Evolutionary conservation across 2,888 invertebrate species (phyloP).

Genomic region (Cepaea hortensis): DNA sequence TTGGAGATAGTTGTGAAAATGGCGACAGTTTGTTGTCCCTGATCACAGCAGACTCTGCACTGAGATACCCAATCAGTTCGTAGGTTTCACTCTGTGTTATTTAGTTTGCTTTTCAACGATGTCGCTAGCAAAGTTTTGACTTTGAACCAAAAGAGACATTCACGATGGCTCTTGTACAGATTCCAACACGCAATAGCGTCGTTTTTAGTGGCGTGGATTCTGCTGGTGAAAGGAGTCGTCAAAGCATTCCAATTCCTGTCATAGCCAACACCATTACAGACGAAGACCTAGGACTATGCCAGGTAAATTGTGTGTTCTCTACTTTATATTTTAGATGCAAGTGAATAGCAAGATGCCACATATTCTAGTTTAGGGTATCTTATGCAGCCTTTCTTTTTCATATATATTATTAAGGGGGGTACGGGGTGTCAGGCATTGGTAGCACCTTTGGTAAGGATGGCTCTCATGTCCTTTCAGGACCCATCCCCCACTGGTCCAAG

Average conservation of each 20-base stretch:
- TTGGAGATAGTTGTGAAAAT: constrained; percentile 52
- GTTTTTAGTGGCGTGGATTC: constrained; percentile 18
- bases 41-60: neutral
- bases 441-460: too few species aligned
- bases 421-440: too few species aligned
- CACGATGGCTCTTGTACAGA: constrained; percentile 49
- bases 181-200: constrained; percentile 21
- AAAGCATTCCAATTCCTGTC: constrained; percentile 62
- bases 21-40: constrained; percentile 37
- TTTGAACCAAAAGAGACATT: neutral
- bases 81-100: neutral
- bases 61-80: neutral
- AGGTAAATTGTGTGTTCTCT: constrained; percentile 58
- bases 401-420: too few species aligned
- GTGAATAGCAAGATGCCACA: neutral
- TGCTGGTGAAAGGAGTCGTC: constrained; percentile 21
- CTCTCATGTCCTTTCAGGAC: too few species aligned
- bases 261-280: constrained; percentile 74
- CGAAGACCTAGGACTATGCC: constrained; percentile 71
- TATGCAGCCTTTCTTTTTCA: too few species aligned
- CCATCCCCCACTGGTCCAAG: too few species aligned
- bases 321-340: neutral
- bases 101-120: neutral
- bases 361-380: too few species aligned
- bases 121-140: neutral